phyloP scores from a whole-genome alignment of 1,140 invertebrate genomes.

The Philaenus spumarius region DNA sequence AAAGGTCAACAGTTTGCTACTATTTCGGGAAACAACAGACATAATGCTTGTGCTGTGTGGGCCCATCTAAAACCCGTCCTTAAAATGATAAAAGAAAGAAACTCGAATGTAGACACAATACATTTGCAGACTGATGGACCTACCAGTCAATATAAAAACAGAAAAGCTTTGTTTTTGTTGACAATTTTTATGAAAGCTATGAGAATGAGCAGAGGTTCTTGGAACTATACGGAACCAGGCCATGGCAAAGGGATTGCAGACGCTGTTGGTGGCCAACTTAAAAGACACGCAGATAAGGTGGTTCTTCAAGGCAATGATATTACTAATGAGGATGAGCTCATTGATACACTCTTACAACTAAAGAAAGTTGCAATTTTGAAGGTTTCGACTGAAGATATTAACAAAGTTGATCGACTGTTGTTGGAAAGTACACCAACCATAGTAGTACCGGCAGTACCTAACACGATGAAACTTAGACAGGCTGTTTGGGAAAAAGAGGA shows the following conservation, averaged over 20 bases:
- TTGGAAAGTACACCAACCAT: too few species aligned
- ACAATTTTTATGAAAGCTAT: not conserved
- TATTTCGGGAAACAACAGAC: not conserved
- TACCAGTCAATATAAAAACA: constrained; percentile 16
- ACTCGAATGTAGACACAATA: constrained; percentile 5
- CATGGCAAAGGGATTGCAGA: constrained; percentile 36
- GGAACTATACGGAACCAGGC: constrained; percentile 34
- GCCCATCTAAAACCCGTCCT: not conserved
- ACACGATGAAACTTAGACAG: not conserved
- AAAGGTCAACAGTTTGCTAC: not conserved
- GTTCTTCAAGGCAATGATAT: constrained; percentile 25
- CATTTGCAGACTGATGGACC: constrained; percentile 13
- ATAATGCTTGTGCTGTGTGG: not conserved
- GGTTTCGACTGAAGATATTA: not conserved
- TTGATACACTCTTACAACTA: not conserved
- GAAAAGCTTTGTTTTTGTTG: constrained; percentile 16
- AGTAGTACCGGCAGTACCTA: too few species aligned
- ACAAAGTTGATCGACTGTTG: too few species aligned
- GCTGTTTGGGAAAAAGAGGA: not conserved
- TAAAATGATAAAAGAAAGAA: not conserved
- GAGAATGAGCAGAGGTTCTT: constrained; percentile 22
- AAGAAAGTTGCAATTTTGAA: not conserved
- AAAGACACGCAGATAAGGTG: constrained; percentile 33
- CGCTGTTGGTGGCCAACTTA: constrained; percentile 38
- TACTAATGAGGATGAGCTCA: not conserved